Evolutionary conservation across 2,888 invertebrate genomes (phyloP), one percentile per base, ranked within the genome.

Genomic region (Cremastinae sp.): DNA sequence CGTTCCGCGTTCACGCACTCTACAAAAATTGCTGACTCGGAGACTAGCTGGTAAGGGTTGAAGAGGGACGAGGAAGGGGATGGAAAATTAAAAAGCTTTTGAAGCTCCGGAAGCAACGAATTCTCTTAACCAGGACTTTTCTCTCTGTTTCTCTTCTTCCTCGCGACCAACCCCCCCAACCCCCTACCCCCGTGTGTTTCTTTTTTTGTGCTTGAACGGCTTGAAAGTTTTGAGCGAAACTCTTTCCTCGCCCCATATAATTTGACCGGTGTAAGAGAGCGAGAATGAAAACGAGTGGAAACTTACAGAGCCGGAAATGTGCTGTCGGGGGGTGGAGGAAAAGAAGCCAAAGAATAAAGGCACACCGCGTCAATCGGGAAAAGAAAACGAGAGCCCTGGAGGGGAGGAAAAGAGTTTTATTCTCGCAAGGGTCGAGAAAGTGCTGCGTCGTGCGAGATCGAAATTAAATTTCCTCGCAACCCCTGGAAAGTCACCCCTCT

Each of bases 71-170:
- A 9, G 28, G 12, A 56, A 49, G 49, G 43, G 28, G 58, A 43
- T 68, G 22, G 72, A 74, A 74, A 83, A 83, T 84, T 82, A 83
- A 82, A 83, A 83, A 83, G 81, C 83, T 82, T 82, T 80, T 73
- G 75, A 80, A 79, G 71, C 78, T 66, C 70, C 78, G 79, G 78
- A 78, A 79, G 79, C 79, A 77, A 58, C 78, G 79, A 78, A 80
- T 81, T 80, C 49, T 22, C 38, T 56, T 16, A 47, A 2, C 14
- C 54, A 3, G 22, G 16, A 9, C 22, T 22, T 41, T 14, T 38
- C 43, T 41, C 47, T 28, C n/a, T n/a, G n/a, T 65, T 34, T 20
- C 8, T 7, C 22, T 5, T 38, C 14, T 18, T 0, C 45, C 12
- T 3, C 49, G 9, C 0, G 0, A 10, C 49, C 9, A 7, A 9